Percentiles rank a stretch among this genome's conserved stretches.
Conservation (phyloP, 1,140 invertebrate genomes). For the Ridgeia piscesae region DNA sequence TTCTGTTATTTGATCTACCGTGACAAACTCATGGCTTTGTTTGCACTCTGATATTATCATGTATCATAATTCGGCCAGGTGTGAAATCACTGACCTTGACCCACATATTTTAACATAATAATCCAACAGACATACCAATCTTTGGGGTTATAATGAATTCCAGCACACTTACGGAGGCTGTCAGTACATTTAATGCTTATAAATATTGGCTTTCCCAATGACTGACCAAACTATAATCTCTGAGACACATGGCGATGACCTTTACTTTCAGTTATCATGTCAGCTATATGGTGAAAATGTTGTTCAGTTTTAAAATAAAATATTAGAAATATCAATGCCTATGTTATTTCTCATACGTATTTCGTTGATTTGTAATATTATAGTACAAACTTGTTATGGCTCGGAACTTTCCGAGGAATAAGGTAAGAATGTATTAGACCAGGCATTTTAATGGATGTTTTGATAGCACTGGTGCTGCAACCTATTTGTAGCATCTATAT, state of each 20-base stretch:
- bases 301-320: not conserved
- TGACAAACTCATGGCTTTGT: not conserved
- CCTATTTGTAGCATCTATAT: not conserved
- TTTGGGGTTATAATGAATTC: no score
- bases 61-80: no score
- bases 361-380: not conserved
- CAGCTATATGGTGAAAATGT: not conserved
- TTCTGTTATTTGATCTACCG: not conserved
- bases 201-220: no score
- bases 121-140: no score
- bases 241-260: not conserved
- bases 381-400: not conserved
- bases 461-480: not conserved
- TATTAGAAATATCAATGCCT: not conserved
- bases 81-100: no score
- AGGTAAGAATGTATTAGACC: not conserved
- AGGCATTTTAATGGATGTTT: not conserved
- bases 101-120: no score
- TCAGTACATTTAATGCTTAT: not conserved
- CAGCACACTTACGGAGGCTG: not conserved
- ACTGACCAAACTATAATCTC: not conserved
- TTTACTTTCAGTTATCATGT: not conserved
- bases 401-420: not conserved
- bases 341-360: not conserved
- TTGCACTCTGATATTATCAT: no score